Evolutionary conservation across 2,888 invertebrate genomes (phyloP).

Genomic region (Nephrotoma flavescens): DNA sequence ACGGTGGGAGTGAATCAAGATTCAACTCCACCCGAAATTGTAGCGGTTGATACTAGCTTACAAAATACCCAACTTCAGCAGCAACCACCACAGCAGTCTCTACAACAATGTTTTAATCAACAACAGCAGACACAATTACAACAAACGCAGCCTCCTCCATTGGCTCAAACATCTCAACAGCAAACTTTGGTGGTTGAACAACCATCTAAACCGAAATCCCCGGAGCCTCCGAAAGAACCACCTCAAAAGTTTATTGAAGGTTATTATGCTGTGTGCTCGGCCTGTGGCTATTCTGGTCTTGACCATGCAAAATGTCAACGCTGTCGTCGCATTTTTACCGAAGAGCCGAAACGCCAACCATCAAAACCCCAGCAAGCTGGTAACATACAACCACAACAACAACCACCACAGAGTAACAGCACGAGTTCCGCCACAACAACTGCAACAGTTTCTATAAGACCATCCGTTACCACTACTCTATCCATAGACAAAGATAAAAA

Average conservation of each 20-base stretch:
- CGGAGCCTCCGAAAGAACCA: conserved; percentile 39
- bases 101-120: neutral
- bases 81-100: conserved; percentile 7
- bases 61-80: conserved; percentile 18
- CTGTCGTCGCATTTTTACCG: conserved; percentile 55
- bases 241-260: conserved; percentile 52
- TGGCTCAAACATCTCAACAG: conserved; percentile 11
- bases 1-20: conserved; percentile 42
- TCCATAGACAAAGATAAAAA: neutral
- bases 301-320: conserved; percentile 66
- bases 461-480: neutral
- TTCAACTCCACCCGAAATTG: conserved; percentile 26
- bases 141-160: conserved; percentile 19
- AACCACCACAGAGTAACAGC: conserved; percentile 15
- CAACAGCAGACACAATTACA: conserved; percentile 5
- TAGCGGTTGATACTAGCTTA: conserved; percentile 30
- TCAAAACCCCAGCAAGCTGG: conserved; percentile 9
- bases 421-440: neutral
- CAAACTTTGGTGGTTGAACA: conserved; percentile 13
- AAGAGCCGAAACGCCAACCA: conserved; percentile 46
- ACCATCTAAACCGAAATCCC: conserved; percentile 1
- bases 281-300: conserved; percentile 64
- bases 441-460: neutral
- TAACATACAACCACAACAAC: conserved; percentile 17
- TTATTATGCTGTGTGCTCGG: conserved; percentile 60